Evolutionary conservation across 2,113 vertebrate genomes (phyloP), one percentile per base, ranked within the genome.

Genomic region (Calonectris borealis): DNA sequence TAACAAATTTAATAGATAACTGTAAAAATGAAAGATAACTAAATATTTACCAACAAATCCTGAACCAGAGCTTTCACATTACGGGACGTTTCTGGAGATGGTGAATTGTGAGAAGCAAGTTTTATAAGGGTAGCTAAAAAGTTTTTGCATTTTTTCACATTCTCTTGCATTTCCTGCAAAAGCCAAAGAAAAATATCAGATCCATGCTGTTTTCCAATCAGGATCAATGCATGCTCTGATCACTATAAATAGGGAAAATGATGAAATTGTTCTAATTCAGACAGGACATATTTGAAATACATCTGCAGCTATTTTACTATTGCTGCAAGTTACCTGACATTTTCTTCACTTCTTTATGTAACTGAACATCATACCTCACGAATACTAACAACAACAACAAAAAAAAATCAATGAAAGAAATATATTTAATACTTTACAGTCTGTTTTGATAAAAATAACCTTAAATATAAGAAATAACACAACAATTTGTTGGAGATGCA

Each of bases 61-160:
- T 99, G 99, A 87, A 99, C 99, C 96, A 99, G 98, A 62, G 98
- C 94, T 97, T 99, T 99, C 96, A 99, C 99, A 90, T 99, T 99
- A 81, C 98, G 98, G 86, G 98, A 99, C 0, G 98, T 99, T 98
- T 99, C 98, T 11, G 98, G 98, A 65, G 98, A 99, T 4, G 99
- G 99, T 52, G 98, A 99, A 79, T 99, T 99, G 96, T 99, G 98
- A 89, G 98, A 99, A 49, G 98, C 98, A 96, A 99, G 98, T 94
- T 99, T 99, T 96, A 99, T 99, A 64, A 99, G 98, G 7, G 99
- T 99, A 73, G 98, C 98, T 95, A 99, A 96, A 93, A 99, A 99
- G 96, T 99, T 99, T 97, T 99, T 99, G 95, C 99, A 99, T 97
- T 99, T 99, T 91, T 99, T 99, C 95, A 99, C 99, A 94, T 99